Base-by-base conservation (phyloP, 92 coral and sea anemone species). In the Epizoanthus illoricatus region DNA sequence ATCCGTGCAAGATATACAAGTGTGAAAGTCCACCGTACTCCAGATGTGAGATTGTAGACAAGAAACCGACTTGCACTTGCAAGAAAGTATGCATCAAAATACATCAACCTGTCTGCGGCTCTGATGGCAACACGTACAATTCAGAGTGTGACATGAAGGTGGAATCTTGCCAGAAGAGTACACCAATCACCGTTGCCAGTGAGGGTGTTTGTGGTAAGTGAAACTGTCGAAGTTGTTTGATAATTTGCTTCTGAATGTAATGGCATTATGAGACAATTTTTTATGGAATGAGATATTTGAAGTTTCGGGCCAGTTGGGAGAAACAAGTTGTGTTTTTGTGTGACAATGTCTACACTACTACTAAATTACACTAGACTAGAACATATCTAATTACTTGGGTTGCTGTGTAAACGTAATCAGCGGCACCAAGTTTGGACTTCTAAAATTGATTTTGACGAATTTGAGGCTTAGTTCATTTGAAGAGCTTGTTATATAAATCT, bases 1-100 rank as follows among this genome's bases (percentile, higher is more conserved):
- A 78, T 78, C 82, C 82, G 21, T 78, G 82, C 82, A 63, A 78
- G 55, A 23, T 16, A 21, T 70, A 78, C 66, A 24, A 41, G 66
- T 78, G 82, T 20, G 41, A 62, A 0, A 84, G 84, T 12, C 84
- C 70, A 36, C 90, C 90, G 16, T 87, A 87, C 63, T 87, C 90
- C 7, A 84, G 84, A 33, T 87, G 90, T 57, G 85, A 87, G 79
- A 85, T 71, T 16, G 87, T 87, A 52, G 64, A 87, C 65, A 71
- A 75, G 61, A 72, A 71, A 28, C 84, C 90, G 9, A 87, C 90
- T 41, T 87, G 90, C 45, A 83, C 81, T 13, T 87, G 90, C 63
- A 72, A 67, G 79, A 72, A 84, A 55, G 57, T 43, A 13, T 87
- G 90, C 82, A 43, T 70, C 16, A 78, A 19, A 54, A 70, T 62